Percentiles rank a stretch among this genome's conserved stretches.
Conservation (phyloP, 1,140 invertebrate genomes). For the Drosophila melanica region DNA sequence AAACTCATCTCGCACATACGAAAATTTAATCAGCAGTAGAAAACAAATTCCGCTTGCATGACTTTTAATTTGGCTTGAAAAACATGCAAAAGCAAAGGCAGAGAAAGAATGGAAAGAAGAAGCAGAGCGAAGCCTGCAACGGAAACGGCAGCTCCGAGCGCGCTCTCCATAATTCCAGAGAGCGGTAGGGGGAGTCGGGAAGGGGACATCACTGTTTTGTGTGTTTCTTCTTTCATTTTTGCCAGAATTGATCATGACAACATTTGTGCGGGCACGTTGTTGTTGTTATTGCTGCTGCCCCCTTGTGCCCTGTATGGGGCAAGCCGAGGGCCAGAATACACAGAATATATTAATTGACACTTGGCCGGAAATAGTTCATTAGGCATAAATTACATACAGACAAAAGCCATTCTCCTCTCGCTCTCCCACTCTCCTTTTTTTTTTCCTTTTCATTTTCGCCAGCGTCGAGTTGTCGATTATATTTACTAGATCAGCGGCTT, state of each 20-base stretch:
- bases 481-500: constrained; percentile 72
- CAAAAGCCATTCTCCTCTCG: constrained; percentile 58
- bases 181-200: constrained; percentile 1
- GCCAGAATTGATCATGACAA: constrained; percentile 69
- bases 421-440: not conserved
- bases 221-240: constrained; percentile 49
- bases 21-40: constrained; percentile 57
- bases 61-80: constrained; percentile 63
- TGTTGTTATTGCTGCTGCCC: constrained; percentile 30
- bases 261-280: constrained; percentile 76
- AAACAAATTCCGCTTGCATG: constrained; percentile 56
- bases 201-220: constrained; percentile 12
- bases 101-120: constrained; percentile 1
- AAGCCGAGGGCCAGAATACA: constrained; percentile 45
- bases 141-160: constrained; percentile 39
- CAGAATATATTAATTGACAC: constrained; percentile 82
- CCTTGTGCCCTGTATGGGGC: constrained; percentile 46
- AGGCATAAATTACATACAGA: constrained; percentile 81
- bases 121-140: constrained; percentile 39
- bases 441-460: constrained; percentile 42
- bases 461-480: constrained; percentile 48
- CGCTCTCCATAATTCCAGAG: not conserved
- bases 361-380: constrained; percentile 82
- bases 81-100: constrained; percentile 23
- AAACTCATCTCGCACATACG: constrained; percentile 19